Evolutionary conservation across 2,888 invertebrate genomes (phyloP).

Genomic region (Ceramica pisi): DNA sequence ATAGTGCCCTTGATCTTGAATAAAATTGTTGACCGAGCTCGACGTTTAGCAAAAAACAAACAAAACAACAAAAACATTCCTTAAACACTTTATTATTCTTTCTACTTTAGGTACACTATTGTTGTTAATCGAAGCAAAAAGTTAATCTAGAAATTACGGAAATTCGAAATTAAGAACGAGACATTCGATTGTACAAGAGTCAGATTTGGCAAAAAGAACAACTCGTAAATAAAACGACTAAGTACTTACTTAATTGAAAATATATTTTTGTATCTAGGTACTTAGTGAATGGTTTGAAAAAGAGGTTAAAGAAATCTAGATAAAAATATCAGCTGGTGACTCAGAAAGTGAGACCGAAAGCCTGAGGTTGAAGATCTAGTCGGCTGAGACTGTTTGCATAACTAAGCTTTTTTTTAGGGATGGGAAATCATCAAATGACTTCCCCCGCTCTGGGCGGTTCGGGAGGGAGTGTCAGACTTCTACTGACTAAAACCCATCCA

Average conservation of each 20-base stretch:
- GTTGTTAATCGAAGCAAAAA: constrained; percentile 1
- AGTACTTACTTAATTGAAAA: constrained; percentile 24
- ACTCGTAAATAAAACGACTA: neutral
- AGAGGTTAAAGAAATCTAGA: neutral
- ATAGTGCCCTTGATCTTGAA: constrained; percentile 46
- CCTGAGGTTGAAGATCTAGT: neutral
- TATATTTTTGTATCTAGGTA: constrained; percentile 8
- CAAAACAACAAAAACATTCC: no score
- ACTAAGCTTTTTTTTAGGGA: no score
- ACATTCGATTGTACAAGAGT: constrained; percentile 5
- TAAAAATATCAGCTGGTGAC: constrained; percentile 2
- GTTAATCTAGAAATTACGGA: constrained; percentile 20
- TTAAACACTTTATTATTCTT: no score
- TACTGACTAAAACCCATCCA: no score
- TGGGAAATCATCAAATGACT: no score
- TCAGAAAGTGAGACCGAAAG: neutral
- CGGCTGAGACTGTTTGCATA: no score
- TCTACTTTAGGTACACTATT: neutral
- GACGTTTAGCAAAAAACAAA: neutral
- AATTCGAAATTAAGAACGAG: constrained; percentile 26
- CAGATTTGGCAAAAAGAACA: neutral
- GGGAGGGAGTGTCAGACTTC: no score
- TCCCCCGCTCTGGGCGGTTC: no score
- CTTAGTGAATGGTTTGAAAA: constrained; percentile 31
- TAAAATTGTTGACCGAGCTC: constrained; percentile 24